Conservation (phyloP, 1,140 invertebrate species). For the Ridgeia piscesae region DNA sequence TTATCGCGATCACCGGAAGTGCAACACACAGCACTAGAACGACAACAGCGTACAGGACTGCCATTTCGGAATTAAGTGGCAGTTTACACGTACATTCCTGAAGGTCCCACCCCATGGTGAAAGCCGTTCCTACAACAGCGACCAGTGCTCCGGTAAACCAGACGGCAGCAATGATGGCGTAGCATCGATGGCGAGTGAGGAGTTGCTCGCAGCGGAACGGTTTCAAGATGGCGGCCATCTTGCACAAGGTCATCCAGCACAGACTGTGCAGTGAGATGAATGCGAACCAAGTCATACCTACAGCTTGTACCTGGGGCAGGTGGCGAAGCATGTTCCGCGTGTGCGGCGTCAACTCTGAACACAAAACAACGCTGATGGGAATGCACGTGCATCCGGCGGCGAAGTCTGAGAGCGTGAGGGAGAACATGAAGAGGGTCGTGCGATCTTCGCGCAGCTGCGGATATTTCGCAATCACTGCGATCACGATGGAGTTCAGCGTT, state of each 20-base stretch:
- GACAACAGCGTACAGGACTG: not conserved
- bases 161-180: not conserved
- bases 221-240: not conserved
- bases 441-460: not conserved
- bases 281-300: not conserved
- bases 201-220: not conserved
- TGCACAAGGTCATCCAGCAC: not conserved
- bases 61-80: not conserved
- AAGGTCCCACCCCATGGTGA: not conserved
- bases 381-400: not conserved
- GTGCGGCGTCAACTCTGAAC: not conserved
- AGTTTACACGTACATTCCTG: not conserved
- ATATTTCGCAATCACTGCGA: not conserved
- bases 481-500: not conserved
- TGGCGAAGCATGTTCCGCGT: not conserved
- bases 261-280: not conserved
- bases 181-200: not conserved
- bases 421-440: not conserved
- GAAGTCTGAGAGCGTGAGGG: not conserved
- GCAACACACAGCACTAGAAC: not conserved
- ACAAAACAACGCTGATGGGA: not conserved
- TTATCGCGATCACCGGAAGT: not conserved
- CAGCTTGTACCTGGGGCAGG: not conserved
- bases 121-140: not conserved
- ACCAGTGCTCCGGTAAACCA: not conserved